Conservation (phyloP, 2,113 vertebrate genomes). For the Grammomys dolichurus region DNA sequence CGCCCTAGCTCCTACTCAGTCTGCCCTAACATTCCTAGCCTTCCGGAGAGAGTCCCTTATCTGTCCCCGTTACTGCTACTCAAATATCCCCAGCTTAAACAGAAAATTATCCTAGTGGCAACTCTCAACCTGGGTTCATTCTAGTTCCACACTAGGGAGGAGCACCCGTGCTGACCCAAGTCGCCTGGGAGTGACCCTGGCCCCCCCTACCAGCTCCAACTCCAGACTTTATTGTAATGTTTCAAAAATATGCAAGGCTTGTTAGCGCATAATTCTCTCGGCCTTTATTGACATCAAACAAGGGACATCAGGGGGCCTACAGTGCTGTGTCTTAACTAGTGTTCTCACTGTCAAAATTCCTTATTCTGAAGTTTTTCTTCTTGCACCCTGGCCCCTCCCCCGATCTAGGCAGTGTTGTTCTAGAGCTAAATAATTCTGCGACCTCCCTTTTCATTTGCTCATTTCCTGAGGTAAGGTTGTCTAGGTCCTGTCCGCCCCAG, state of each 20-base stretch:
- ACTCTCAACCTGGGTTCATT: background rate
- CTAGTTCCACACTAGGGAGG: background rate
- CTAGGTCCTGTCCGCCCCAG: slow-evolving; percentile 63
- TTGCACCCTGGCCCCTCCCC: background rate
- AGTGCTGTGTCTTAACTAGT: slow-evolving; percentile 44
- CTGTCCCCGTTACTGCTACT: slow-evolving; percentile 38
- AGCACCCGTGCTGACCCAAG: slow-evolving; percentile 38
- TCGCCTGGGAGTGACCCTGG: slow-evolving; percentile 67
- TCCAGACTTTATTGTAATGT: slow-evolving; percentile 69
- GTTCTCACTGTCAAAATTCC: slow-evolving; percentile 70
- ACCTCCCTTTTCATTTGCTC: slow-evolving; percentile 68
- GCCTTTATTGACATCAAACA: slow-evolving; percentile 69
- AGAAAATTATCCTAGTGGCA: background rate
- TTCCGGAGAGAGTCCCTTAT: slow-evolving; percentile 40
- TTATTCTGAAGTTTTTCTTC: slow-evolving; percentile 53
- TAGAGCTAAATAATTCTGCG: slow-evolving; percentile 57
- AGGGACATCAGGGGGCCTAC: slow-evolving; percentile 68
- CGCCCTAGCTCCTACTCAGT: background rate
- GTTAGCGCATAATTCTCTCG: slow-evolving; percentile 58
- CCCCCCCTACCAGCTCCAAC: slow-evolving; percentile 34
- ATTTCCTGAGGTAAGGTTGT: slow-evolving; percentile 76
- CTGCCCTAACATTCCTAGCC: slow-evolving; percentile 59
- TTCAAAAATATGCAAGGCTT: slow-evolving; percentile 53
- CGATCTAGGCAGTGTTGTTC: slow-evolving; percentile 27
- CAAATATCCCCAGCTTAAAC: slow-evolving; percentile 51